These are phyloP conservation scores for Melieria crassipennis DNA, from an alignment of 2,888 invertebrate species.

Conservation along the genomic window DNA sequence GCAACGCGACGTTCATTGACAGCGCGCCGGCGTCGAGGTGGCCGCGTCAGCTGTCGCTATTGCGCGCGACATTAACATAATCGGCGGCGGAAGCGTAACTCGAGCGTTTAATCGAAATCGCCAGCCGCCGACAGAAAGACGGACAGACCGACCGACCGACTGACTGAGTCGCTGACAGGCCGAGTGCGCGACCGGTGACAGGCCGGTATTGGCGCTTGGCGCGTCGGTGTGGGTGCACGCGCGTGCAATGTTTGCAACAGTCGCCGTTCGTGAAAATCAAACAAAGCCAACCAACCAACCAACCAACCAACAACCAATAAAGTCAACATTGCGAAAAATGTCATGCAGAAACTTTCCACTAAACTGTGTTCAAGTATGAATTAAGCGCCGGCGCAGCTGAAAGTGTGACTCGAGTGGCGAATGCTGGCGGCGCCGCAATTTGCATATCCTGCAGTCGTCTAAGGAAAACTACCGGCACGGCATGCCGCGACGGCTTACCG, in stretches of 20 bases:
- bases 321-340: background rate
- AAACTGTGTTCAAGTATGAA: slow-evolving; percentile 50
- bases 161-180: background rate
- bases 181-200: background rate
- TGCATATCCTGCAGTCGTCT: no score
- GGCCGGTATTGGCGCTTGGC: background rate
- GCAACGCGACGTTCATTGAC: slow-evolving; percentile 14
- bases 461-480: no score
- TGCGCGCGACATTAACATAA: slow-evolving; percentile 37
- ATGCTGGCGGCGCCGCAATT: no score
- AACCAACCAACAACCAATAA: background rate
- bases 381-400: background rate
- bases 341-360: slow-evolving; percentile 51
- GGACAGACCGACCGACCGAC: background rate
- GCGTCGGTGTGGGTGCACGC: background rate
- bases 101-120: slow-evolving; percentile 40
- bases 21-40: slow-evolving; percentile 19
- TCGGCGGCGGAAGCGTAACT: slow-evolving; percentile 35
- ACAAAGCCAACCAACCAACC: background rate
- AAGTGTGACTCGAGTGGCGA: no score
- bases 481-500: no score
- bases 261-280: slow-evolving; percentile 6
- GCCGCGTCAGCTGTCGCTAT: background rate
- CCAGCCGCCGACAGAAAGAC: slow-evolving; percentile 7
- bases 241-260: slow-evolving; percentile 1